Evolutionary conservation across 2,797 vertebrate genomes (phyloP).

Genomic region (Hypotaenidia okinawae): DNA sequence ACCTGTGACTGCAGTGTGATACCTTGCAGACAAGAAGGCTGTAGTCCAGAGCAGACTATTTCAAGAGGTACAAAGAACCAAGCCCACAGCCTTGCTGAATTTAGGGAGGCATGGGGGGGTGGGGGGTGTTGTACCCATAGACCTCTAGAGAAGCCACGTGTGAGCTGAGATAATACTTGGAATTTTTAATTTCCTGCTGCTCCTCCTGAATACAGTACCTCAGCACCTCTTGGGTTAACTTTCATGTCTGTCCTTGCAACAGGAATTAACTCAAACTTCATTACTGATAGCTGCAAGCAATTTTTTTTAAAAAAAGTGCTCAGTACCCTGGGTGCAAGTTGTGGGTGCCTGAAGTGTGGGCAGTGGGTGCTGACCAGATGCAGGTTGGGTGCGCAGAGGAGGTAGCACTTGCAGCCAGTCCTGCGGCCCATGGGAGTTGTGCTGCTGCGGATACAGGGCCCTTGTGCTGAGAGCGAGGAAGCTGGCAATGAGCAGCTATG

Average conservation of each 20-base stretch:
- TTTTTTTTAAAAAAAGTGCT: neutral
- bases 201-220: neutral
- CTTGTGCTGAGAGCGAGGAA: neutral
- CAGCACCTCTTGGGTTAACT: neutral
- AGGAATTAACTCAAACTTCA: neutral
- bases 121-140: neutral
- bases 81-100: neutral
- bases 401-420: neutral
- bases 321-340: neutral
- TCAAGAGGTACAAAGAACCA: neutral
- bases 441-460: neutral
- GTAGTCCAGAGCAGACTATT: neutral
- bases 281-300: neutral
- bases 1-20: neutral
- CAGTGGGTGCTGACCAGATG: neutral
- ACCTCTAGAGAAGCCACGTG: neutral
- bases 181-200: neutral
- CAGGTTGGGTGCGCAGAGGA: neutral
- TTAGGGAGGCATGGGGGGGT: neutral
- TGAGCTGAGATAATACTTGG: neutral
- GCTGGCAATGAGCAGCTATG: neutral
- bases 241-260: rapidly evolving
- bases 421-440: neutral
- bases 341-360: neutral
- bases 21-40: neutral